Evolutionary conservation across 1,140 invertebrate genomes (phyloP).

Genomic region (Elymnias hypermnestra): DNA sequence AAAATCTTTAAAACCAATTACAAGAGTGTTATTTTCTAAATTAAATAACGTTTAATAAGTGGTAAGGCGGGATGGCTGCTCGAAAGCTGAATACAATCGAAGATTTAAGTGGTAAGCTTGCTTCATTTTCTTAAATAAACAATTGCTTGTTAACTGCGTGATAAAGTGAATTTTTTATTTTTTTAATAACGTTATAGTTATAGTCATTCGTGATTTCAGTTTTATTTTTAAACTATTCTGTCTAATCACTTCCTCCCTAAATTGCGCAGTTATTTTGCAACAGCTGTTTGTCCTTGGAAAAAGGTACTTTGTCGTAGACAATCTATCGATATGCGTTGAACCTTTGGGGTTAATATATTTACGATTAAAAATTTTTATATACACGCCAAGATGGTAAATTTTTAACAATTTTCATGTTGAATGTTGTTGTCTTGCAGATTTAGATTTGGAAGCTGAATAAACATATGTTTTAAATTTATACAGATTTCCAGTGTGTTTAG

Average conservation of each 20-base stretch:
- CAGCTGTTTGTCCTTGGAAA: constrained; percentile 39
- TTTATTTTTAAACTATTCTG: too few species aligned
- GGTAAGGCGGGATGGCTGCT: constrained; percentile 42
- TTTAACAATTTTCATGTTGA: too few species aligned
- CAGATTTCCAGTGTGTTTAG: too few species aligned
- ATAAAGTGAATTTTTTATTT: constrained; percentile 21
- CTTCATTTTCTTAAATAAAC: constrained; percentile 46
- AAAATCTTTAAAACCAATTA: constrained; percentile 14
- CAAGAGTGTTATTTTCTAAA: constrained; percentile 14
- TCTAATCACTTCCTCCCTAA: constrained; percentile 2
- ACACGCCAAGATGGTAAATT: too few species aligned
- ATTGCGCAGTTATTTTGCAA: constrained; percentile 48
- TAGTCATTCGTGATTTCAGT: too few species aligned
- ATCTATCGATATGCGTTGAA: constrained; percentile 25
- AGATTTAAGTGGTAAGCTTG: constrained; percentile 63
- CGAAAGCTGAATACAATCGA: constrained; percentile 67
- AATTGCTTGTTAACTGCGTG: constrained; percentile 30
- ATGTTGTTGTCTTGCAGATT: too few species aligned
- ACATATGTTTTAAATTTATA: too few species aligned
- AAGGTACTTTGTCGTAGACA: constrained; percentile 24
- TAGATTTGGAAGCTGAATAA: too few species aligned
- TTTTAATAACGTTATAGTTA: constrained; percentile 9
- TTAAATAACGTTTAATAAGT: constrained; percentile 28
- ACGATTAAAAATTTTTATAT: too few species aligned
- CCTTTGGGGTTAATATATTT: constrained; percentile 20